Evolutionary conservation across 2,888 invertebrate species (phyloP), one percentile per base, ranked within the genome.

Genomic region (Agrochola circellaris): DNA sequence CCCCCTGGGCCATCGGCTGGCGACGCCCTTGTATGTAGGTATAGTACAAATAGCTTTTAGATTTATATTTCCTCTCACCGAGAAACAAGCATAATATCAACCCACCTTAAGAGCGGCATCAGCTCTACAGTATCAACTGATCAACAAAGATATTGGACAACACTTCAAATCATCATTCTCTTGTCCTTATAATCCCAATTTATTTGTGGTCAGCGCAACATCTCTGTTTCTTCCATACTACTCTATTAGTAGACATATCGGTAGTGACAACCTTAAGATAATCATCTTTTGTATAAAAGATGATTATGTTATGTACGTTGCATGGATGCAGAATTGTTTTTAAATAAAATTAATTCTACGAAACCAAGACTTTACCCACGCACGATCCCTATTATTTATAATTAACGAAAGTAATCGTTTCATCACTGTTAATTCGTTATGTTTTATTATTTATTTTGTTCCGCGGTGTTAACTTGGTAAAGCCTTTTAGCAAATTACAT

Each of bases 381-480:
- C 51, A 62, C 58, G 58, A 38, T 54, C 60, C 15, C 54, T 65
- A 65, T 64, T 73, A 73, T 73, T 73, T 68, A 80, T 38, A 65
- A 66, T 61, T 60, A 45, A 79, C 70, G 67, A 71, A 81, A 67
- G 38, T 62, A 67, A 77, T 82, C 66, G 73, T 73, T 58, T 79
- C 54, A 64, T 79, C 62, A 58, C 42, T 42, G 45, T 67, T 79
- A 64, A 51, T 73, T 73, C 51, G 13, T 72, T n/a, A 67, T 66
- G 72, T 72, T 79, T 64, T 42, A 72, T 58, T 45, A 64, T 56
- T 51, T 45, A 58, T 73, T 68, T 73, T 62, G 23, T 76, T 48
- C 38, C 17, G n/a, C 23, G 26, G 54, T 65, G 54, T 65, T 73
- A 80, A 45, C 60, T 60, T 64, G 34, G 15, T 68, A 79, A 70